phyloP scores from a whole-genome alignment of 2,888 invertebrate genomes.

The Lasioglossum vierecki region DNA sequence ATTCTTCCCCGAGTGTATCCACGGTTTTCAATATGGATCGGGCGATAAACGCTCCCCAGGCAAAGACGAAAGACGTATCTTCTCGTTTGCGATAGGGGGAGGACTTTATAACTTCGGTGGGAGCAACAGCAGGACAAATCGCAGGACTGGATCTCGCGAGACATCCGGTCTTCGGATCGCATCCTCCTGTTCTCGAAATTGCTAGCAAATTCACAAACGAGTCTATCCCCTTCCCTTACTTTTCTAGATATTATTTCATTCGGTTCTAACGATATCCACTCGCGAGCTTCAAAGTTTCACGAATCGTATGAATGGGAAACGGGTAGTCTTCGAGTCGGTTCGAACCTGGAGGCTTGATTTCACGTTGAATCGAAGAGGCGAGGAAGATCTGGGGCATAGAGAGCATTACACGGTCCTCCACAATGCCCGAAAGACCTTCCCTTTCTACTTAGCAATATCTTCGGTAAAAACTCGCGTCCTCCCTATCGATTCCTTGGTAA shows the following conservation, averaged over 20 bases:
- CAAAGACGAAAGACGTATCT: slow-evolving; percentile 51
- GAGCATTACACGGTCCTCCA: slow-evolving; percentile 19
- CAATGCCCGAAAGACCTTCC: slow-evolving; percentile 27
- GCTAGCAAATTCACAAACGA: neutral
- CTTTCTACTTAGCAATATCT: slow-evolving; percentile 17
- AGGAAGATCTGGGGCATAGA: slow-evolving; percentile 23
- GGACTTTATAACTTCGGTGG: slow-evolving; percentile 59
- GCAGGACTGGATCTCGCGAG: slow-evolving; percentile 54
- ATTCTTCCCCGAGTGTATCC: slow-evolving; percentile 48
- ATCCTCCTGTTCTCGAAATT: slow-evolving; percentile 18
- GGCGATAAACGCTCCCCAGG: slow-evolving; percentile 58
- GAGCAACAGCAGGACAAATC: slow-evolving; percentile 59
- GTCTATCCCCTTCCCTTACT: neutral
- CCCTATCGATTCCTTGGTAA: slow-evolving; percentile 44
- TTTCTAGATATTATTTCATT: neutral
- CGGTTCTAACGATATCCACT: neutral
- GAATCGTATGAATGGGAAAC: neutral
- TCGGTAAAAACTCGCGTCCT: slow-evolving; percentile 17
- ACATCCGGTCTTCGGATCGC: slow-evolving; percentile 44
- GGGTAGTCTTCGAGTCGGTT: neutral
- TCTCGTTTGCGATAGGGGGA: slow-evolving; percentile 38
- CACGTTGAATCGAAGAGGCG: neutral
- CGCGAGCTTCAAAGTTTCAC: neutral
- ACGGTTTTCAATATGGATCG: slow-evolving; percentile 64
- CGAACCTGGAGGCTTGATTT: neutral